Evolutionary conservation across 2,888 invertebrate genomes (phyloP), one percentile per base, ranked within the genome.

Genomic region (Oscheius sp.): DNA sequence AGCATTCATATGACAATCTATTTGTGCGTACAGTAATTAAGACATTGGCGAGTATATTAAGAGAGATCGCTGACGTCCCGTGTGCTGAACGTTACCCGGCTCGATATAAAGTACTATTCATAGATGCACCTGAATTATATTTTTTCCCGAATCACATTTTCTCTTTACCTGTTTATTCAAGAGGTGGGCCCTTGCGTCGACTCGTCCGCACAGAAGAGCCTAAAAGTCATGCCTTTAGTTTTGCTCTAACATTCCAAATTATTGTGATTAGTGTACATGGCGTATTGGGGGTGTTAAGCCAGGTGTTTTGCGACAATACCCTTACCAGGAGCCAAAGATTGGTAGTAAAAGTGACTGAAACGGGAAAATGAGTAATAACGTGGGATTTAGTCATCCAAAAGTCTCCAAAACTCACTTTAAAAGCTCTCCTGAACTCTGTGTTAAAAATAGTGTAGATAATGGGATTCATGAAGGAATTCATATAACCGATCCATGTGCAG

Each of bases 401-500:
- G 59, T 21, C 35, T 33, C 29, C 2, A 58, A 68, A n/a, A 13
- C 68, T 55, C 35, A 68, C 68, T 73, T 88, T 88, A 91, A 99
- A 99, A 71, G 98, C 98, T 92, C 96, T 96, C 82, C 98, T 92
- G 91, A 98, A 99, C 90, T 99, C 98, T 7, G 89, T 86, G 79
- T 89, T 89, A 80, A 89, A 89, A 51, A 89, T 88, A n/a, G 89
- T 89, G 79, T 89, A 89, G 76, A 89, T 89, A 74, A 89, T 84
- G 0, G 96, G 96, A 91, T 96, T 91, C 85, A 84, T 83, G 87
- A 92, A 92, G 75, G 91, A 91, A 88, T 92, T 98, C 92, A 98
- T 96, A 91, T 99, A 99, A 68, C 98, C 98, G 75, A 98, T 92
- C 98, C 98, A 99, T 42, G 96, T 96, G 82, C 96, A 96, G 81